Conservation (phyloP, 2,113 vertebrate species). For the Anser brachyrhynchus region DNA sequence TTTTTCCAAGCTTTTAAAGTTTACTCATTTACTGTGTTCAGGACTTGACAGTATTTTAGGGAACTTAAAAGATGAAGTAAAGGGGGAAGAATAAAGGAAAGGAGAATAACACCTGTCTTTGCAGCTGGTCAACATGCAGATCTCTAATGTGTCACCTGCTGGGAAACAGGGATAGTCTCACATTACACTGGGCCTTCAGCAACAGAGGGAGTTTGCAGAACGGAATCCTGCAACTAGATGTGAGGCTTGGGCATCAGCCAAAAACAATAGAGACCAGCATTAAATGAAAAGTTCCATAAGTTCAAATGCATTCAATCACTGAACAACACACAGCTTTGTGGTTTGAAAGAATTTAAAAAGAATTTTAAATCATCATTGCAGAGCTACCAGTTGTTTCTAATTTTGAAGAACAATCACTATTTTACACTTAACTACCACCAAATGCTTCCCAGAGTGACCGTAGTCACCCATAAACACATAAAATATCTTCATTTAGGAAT, state of each 20-base stretch:
- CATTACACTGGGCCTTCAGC: slow-evolving; percentile 73
- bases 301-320: slow-evolving; percentile 73
- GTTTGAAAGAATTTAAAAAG: slow-evolving; percentile 63
- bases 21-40: slow-evolving; percentile 17
- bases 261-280: slow-evolving; percentile 74
- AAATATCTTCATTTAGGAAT: slow-evolving; percentile 17
- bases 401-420: slow-evolving; percentile 58
- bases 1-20: slow-evolving; percentile 1
- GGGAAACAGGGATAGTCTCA: slow-evolving; percentile 65
- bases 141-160: slow-evolving; percentile 77
- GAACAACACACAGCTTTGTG: slow-evolving; percentile 31
- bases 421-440: slow-evolving; percentile 62
- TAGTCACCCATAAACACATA: slow-evolving; percentile 21
- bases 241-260: slow-evolving; percentile 79
- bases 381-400: slow-evolving; percentile 68
- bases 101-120: slow-evolving; percentile 76
- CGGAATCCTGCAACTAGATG: slow-evolving; percentile 79
- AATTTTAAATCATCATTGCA: slow-evolving; percentile 62
- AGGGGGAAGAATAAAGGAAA: slow-evolving; percentile 50
- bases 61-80: slow-evolving; percentile 55
- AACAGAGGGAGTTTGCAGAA: slow-evolving; percentile 73
- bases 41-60: not conserved
- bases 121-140: slow-evolving; percentile 77
- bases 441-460: slow-evolving; percentile 41
- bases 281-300: slow-evolving; percentile 73